These are phyloP conservation scores for Halichondria panicea DNA, from an alignment of 37 sponge, comb jelly and placozoan species.

Conservation along the genomic window DNA sequence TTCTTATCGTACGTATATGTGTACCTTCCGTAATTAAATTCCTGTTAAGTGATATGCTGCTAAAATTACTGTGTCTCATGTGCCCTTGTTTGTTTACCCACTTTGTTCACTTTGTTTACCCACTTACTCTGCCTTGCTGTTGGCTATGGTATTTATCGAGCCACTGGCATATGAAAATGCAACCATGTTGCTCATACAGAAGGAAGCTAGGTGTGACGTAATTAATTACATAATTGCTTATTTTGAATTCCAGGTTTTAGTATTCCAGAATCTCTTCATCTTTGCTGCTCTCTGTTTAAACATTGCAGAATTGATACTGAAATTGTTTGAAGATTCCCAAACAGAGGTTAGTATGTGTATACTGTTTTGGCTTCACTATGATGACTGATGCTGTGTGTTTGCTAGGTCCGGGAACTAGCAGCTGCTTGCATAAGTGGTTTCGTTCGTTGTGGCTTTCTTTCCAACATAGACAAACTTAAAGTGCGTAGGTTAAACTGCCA, in stretches of 20 bases:
- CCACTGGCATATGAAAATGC: too few relatives aligned
- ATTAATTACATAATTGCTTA: not conserved
- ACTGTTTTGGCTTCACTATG: not conserved
- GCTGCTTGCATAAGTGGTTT: conserved; percentile 74
- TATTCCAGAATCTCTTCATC: conserved; percentile 76
- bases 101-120: not conserved
- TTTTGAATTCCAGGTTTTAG: conserved; percentile 49
- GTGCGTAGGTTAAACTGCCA: conserved; percentile 12
- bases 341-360: conserved; percentile 47
- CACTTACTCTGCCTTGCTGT: not conserved
- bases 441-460: conserved; percentile 69
- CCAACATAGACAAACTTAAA: conserved; percentile 25
- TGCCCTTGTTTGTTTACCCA: not conserved
- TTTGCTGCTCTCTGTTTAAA: conserved; percentile 10
- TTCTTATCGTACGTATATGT: not conserved
- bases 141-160: not conserved
- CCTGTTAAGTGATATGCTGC: not conserved
- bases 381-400: not conserved
- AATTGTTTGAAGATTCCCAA: conserved; percentile 40
- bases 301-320: conserved; percentile 37
- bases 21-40: not conserved
- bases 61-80: not conserved
- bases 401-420: conserved; percentile 78
- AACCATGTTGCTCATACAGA: not conserved
- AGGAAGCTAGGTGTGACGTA: not conserved